phyloP scores from a whole-genome alignment of 1,140 invertebrate genomes.

The Cyclina sinensis region DNA sequence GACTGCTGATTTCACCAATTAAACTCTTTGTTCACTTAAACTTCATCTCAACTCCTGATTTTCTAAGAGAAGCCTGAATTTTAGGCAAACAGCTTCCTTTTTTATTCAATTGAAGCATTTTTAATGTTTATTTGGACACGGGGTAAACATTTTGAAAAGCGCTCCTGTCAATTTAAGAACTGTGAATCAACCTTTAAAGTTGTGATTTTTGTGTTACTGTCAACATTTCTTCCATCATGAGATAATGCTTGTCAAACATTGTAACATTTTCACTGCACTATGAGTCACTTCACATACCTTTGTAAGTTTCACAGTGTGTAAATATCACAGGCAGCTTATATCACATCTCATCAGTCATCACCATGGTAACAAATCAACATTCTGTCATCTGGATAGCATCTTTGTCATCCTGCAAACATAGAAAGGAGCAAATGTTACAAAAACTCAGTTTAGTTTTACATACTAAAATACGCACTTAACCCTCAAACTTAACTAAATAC shows the following conservation, averaged over 20 bases:
- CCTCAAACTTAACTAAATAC: no score
- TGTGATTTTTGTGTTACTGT: background rate
- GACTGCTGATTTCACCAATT: no score
- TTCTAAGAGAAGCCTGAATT: no score
- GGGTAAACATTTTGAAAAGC: no score
- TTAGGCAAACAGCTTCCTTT: no score
- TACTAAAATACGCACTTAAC: no score
- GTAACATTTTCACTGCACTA: background rate
- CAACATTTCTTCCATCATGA: background rate
- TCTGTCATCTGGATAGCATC: constrained; percentile 15
- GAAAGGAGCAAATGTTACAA: background rate
- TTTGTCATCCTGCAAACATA: background rate
- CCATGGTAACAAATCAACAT: constrained; percentile 22
- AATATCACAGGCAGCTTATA: constrained; percentile 4
- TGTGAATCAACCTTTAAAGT: background rate
- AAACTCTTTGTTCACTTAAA: no score
- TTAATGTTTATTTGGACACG: no score
- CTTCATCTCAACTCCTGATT: no score
- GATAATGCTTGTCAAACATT: background rate
- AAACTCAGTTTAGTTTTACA: no score
- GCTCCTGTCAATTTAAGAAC: no score
- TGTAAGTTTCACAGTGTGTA: background rate
- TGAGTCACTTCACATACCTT: background rate
- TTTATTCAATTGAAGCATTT: no score
- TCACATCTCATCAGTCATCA: constrained; percentile 9